Evolutionary conservation across 2,113 vertebrate genomes (phyloP), one percentile per base, ranked within the genome.

Genomic region (Micronycteris hirsuta): DNA sequence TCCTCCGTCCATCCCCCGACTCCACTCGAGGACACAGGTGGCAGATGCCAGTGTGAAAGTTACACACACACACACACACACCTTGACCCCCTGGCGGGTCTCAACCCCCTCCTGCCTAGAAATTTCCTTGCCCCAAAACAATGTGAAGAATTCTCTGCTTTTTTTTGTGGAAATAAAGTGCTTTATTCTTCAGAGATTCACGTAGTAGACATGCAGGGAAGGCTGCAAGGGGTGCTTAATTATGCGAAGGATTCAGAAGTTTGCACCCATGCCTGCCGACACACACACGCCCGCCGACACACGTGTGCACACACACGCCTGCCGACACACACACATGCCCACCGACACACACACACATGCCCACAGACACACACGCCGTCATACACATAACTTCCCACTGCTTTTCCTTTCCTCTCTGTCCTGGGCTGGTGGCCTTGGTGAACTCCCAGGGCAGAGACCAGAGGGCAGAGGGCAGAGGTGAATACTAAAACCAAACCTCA

Each of bases 1-100:
- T 96, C 86, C 96, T 93, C 92, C 91, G 91, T 96, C 97, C 97
- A 93, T 95, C 96, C 45, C 52, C 43, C n/a, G 78, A 68, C 83
- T 26, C 43, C 45, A 74, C 28, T 12, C 54, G 52, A 91, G 87
- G 70, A 63, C 15, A 14, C 6, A 36, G 36, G 24, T n/a, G 76
- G 43, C 7, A 33, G 65, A 49, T 80, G 68, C 70, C 68, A 38
- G 56, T 41, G 52, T 10, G 19, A 38, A 81, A 33, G 36, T 38
- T 0, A 17, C 13, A 13, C 41, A 20, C 13, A 43, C 13, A 13
- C 41, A 20, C 13, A 43, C 43, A 43, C 43, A 8, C 5, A 11
- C 13, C 33, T 41, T 31, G 11, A 36, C 13, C 56, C 71, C 31
- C 5, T 3, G 0, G 0, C 20, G 43, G 49, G 33, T 45, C 38